Conservation (phyloP, 2,888 invertebrate species). For the Rotaria macrura region DNA sequence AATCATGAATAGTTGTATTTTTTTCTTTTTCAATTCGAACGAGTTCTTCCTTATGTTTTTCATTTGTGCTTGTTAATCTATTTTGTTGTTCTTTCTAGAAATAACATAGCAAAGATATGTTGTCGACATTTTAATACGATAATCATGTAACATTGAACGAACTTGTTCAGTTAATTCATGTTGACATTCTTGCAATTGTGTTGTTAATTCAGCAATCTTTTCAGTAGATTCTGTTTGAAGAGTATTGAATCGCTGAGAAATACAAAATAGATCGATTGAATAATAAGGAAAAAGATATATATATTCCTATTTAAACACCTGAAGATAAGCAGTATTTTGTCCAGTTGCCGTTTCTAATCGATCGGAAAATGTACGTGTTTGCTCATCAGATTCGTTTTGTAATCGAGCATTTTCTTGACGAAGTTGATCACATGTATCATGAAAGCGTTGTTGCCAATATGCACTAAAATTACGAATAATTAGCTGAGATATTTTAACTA, state of each 20-base stretch:
- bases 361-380: not conserved
- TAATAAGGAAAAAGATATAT: too few species aligned
- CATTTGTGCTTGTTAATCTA: not conserved
- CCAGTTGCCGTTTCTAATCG: not conserved
- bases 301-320: not conserved
- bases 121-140: not conserved
- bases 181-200: conserved; percentile 39
- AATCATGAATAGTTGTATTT: not conserved
- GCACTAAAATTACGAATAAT: not conserved
- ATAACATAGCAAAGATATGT: not conserved
- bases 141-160: not conserved
- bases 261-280: not conserved
- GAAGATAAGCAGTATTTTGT: not conserved
- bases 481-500: too few species aligned
- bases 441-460: not conserved
- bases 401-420: not conserved
- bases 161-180: conserved; percentile 35
- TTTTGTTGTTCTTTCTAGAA: not conserved
- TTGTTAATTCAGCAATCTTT: conserved; percentile 35
- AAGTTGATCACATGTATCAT: conserved; percentile 1
- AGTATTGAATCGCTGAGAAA: not conserved
- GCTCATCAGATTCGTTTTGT: not conserved
- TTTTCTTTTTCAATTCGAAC: not conserved
- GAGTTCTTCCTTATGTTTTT: not conserved
- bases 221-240: not conserved